Evolutionary conservation across 2,113 vertebrate genomes (phyloP), one percentile per base, ranked within the genome.

Genomic region (Limanda limanda): DNA sequence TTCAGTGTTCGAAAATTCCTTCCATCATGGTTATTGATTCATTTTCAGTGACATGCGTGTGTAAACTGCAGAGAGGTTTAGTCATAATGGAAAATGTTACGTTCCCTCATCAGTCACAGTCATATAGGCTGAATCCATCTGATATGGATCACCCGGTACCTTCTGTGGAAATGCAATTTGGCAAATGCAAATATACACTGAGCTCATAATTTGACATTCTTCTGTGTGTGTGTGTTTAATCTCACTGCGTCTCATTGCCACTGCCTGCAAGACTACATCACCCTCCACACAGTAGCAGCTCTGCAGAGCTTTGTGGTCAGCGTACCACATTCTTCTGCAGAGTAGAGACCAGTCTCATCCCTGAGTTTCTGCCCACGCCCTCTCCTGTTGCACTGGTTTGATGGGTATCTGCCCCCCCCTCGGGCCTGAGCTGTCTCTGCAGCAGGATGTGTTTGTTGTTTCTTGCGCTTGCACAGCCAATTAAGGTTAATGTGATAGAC

Each of bases 401-500:
- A 82, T 40, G 58, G 48, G 60, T 52, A 10, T 60, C 52, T 47
- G 51, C 76, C 17, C 81, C 37, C 68, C 82, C 86, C 76, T 62
- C 27, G 0, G 80, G 84, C 79, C 68, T 62, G 55, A 78, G 70
- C 71, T 74, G 63, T 85, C 76, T 76, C 73, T 66, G 52, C 71
- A 45, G 77, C 65, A 9, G 48, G 54, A 63, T 55, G 58, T 86
- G 76, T 86, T 87, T 91, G 86, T 78, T 88, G 85, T 87, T 89
- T 72, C 66, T 84, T 78, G 37, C 27, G 15, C 71, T 79, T 37
- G 61, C 73, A 35, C 76, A 68, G 66, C n/a, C 81, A 89, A 79
- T 89, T 85, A 88, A 87, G 71, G 84, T 80, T 74, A 79, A 84
- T 79, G 58, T 88, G 85, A 91, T 61, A 75, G 85, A 88, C 82